phyloP scores from a whole-genome alignment of 2,888 invertebrate genomes.

The Tenodera sinensis region DNA sequence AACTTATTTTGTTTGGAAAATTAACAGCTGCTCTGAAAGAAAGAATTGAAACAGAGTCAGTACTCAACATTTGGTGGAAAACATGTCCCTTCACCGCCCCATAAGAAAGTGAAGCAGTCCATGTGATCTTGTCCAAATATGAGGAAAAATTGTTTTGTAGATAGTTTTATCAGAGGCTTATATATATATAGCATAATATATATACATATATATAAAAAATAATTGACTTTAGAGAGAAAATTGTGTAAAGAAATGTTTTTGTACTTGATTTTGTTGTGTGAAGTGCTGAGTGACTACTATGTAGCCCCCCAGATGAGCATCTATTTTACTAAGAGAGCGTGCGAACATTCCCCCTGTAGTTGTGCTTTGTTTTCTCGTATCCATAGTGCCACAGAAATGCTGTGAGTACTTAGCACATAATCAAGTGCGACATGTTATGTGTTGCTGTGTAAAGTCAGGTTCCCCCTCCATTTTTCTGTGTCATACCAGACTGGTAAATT shows the following conservation, averaged over 20 bases:
- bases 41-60: background rate
- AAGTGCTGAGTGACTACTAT: conserved; percentile 30
- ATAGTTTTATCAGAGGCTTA: conserved; percentile 15
- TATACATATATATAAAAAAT: background rate
- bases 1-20: background rate
- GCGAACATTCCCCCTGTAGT: conserved; percentile 27
- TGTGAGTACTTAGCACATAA: conserved; percentile 17
- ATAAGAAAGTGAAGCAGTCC: conserved; percentile 18
- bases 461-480: background rate
- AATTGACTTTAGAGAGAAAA: conserved; percentile 10
- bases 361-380: conserved; percentile 24
- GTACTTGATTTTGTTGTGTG: conserved; percentile 26
- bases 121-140: conserved; percentile 20
- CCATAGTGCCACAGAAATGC: conserved; percentile 4
- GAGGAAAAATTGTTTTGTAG: conserved; percentile 8
- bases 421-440: background rate
- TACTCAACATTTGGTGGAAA: background rate
- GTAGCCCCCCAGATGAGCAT: conserved; percentile 30
- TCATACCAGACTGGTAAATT: conserved; percentile 20
- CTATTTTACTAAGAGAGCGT: conserved; percentile 31
- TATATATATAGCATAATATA: background rate
- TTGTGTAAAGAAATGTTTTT: conserved; percentile 20
- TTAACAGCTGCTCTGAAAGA: background rate
- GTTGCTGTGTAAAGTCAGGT: conserved; percentile 16
- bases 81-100: background rate